These are phyloP conservation scores for Globicephala melas DNA, from an alignment of 2,113 vertebrate species.

Conservation along the genomic window DNA sequence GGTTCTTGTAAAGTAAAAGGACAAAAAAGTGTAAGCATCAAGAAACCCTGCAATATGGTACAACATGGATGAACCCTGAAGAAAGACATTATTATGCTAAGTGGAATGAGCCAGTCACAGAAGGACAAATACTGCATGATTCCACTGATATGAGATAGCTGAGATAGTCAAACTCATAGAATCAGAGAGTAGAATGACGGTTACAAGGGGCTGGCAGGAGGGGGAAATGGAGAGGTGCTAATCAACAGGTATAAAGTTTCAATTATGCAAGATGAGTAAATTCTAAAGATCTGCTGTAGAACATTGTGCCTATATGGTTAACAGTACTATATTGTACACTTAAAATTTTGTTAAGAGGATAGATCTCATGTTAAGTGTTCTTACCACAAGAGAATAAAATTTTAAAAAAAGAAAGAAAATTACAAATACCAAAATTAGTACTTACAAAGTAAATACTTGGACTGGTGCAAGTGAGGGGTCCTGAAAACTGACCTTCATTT, in stretches of 20 bases:
- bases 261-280: background rate
- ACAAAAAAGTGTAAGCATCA: background rate
- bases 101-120: background rate
- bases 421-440: background rate
- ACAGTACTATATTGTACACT: background rate
- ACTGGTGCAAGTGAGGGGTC: background rate
- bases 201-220: background rate
- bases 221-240: background rate
- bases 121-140: background rate
- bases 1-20: background rate
- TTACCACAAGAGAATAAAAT: background rate
- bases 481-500: background rate
- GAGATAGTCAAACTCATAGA: background rate
- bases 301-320: background rate
- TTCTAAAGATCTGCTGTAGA: background rate
- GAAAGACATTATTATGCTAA: background rate
- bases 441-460: background rate
- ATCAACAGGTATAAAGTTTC: background rate
- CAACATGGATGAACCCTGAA: background rate
- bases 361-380: background rate
- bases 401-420: background rate
- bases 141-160: background rate
- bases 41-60: background rate
- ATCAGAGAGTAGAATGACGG: background rate
- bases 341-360: background rate